Evolutionary conservation across 1,140 invertebrate species (phyloP).

Genomic region (Scaptomyza graminum): DNA sequence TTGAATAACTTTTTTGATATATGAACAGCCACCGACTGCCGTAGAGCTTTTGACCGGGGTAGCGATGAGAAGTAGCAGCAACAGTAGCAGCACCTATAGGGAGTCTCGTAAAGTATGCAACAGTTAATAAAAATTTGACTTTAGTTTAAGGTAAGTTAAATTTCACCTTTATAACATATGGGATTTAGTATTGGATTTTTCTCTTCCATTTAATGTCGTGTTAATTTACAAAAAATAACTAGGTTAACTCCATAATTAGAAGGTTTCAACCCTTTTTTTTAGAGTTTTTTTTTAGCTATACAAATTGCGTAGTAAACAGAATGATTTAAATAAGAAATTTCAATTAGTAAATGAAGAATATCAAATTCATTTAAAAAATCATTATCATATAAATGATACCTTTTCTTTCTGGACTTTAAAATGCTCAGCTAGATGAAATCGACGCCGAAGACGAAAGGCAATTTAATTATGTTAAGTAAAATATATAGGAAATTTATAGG

Average conservation of each 20-base stretch:
- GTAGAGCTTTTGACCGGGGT: constrained; percentile 17
- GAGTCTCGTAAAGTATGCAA: constrained; percentile 65
- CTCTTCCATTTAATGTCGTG: too few relatives aligned
- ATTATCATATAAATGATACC: constrained; percentile 17
- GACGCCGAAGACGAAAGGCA: constrained; percentile 1
- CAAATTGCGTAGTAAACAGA: not conserved
- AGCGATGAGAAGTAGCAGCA: not conserved
- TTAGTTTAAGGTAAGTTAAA: too few relatives aligned
- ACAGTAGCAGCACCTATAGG: constrained; percentile 15
- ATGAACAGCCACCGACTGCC: constrained; percentile 44
- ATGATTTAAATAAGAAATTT: not conserved
- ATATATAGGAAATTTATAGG: constrained; percentile 56
- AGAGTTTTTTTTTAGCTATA: not conserved
- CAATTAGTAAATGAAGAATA: not conserved
- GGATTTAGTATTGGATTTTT: too few relatives aligned
- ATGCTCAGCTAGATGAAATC: not conserved
- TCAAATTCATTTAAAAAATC: not conserved
- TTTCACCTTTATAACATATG: too few relatives aligned
- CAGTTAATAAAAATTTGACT: constrained; percentile 50
- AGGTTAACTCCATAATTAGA: too few relatives aligned
- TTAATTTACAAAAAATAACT: too few relatives aligned
- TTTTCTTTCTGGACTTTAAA: constrained; percentile 26
- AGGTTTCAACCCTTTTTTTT: too few relatives aligned
- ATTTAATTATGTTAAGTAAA: constrained; percentile 65
- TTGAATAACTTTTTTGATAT: constrained; percentile 70